phyloP scores from a whole-genome alignment of 2,888 invertebrate species.

The Nycteola revayana region DNA sequence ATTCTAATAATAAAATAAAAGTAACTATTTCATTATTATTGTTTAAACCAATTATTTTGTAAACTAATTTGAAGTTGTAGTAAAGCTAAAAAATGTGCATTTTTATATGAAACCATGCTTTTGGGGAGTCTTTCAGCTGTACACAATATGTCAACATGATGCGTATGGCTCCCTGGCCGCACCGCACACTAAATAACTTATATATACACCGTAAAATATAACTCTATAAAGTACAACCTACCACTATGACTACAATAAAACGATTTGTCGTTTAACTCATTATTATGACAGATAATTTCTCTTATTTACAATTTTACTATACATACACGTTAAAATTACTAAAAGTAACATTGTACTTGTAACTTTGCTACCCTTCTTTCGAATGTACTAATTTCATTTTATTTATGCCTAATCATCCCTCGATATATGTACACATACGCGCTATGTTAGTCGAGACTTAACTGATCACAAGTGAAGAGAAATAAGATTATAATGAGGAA shows the following conservation, averaged over 20 bases:
- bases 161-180: conserved; percentile 14
- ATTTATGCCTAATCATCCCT: conserved; percentile 48
- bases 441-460: conserved; percentile 75
- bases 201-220: conserved; percentile 69
- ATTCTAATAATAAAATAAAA: conserved; percentile 32
- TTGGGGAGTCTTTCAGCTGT: conserved; percentile 40
- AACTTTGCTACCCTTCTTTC: conserved; percentile 69
- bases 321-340: conserved; percentile 73
- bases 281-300: conserved; percentile 81
- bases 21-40: conserved; percentile 31
- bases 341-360: conserved; percentile 80
- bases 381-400: conserved; percentile 67
- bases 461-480: conserved; percentile 70
- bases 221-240: conserved; percentile 72
- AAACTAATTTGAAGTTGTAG: conserved; percentile 62
- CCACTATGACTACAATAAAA: conserved; percentile 77
- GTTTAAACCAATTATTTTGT: conserved; percentile 37
- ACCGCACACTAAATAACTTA: conserved; percentile 58
- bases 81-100: conserved; percentile 76
- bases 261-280: conserved; percentile 78
- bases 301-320: conserved; percentile 80
- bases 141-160: conserved; percentile 9
- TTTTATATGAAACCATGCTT: conserved; percentile 55
- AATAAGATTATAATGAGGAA: conserved; percentile 73
- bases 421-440: conserved; percentile 66